phyloP scores from a whole-genome alignment of 2,888 invertebrate species.

The Deilephila porcellus region DNA sequence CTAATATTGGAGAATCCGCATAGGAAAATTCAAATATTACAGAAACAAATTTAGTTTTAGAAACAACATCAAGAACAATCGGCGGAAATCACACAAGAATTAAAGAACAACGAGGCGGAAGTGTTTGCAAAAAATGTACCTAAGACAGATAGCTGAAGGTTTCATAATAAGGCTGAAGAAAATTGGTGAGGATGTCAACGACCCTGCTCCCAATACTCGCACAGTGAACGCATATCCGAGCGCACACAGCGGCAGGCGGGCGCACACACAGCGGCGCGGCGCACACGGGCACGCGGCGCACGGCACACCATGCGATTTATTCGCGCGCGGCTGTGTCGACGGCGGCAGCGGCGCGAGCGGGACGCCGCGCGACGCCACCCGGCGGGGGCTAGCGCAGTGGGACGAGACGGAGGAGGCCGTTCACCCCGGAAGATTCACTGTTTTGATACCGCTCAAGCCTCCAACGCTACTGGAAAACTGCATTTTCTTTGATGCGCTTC shows the following conservation, averaged over 20 bases:
- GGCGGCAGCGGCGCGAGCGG: constrained; percentile 51
- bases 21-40: too few species aligned
- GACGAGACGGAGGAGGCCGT: constrained; percentile 70
- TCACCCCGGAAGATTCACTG: constrained; percentile 85
- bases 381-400: constrained; percentile 66
- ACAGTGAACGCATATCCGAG: constrained; percentile 81
- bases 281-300: constrained; percentile 68
- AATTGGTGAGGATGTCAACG: constrained; percentile 77
- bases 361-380: constrained; percentile 61
- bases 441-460: constrained; percentile 83
- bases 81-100: neutral
- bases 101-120: neutral
- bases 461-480: constrained; percentile 77
- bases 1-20: too few species aligned
- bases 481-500: constrained; percentile 82
- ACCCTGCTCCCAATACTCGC: constrained; percentile 79
- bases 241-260: constrained; percentile 46
- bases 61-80: too few species aligned
- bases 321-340: constrained; percentile 56
- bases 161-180: constrained; percentile 51
- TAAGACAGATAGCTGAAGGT: constrained; percentile 9
- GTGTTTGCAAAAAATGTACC: neutral
- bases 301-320: constrained; percentile 74
- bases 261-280: constrained; percentile 48
- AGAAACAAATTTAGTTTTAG: too few species aligned